These are phyloP conservation scores for Tipula confusa DNA, from an alignment of 2,888 invertebrate genomes.

Conservation along the genomic window DNA sequence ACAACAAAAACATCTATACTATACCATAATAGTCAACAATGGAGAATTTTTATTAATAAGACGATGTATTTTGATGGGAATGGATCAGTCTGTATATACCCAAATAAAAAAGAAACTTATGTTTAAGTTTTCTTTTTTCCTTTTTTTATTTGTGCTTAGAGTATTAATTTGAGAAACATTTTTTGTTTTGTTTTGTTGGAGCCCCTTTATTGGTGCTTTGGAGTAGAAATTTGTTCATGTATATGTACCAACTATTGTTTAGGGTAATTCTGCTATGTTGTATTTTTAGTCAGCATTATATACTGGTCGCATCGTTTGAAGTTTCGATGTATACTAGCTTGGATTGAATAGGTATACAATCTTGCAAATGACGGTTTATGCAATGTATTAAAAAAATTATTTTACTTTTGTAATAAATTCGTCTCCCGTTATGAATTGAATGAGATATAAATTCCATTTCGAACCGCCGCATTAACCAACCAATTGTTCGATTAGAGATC, in stretches of 20 bases:
- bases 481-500: no score
- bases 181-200: background rate
- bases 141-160: conserved; percentile 6
- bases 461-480: no score
- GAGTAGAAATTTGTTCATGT: background rate
- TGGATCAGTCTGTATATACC: background rate
- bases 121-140: background rate
- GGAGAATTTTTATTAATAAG: background rate
- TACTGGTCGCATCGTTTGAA: no score
- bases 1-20: background rate
- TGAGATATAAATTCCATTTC: no score
- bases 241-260: background rate
- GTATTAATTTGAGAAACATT: background rate
- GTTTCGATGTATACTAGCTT: no score
- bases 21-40: background rate
- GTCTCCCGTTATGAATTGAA: no score
- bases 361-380: no score
- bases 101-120: background rate
- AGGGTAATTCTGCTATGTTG: background rate
- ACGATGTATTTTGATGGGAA: background rate
- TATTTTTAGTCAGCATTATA: background rate
- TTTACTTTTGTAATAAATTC: no score
- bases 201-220: background rate
- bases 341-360: no score
- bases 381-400: no score